phyloP scores from a whole-genome alignment of 2,888 invertebrate species.

The Drosophila anomalata region DNA sequence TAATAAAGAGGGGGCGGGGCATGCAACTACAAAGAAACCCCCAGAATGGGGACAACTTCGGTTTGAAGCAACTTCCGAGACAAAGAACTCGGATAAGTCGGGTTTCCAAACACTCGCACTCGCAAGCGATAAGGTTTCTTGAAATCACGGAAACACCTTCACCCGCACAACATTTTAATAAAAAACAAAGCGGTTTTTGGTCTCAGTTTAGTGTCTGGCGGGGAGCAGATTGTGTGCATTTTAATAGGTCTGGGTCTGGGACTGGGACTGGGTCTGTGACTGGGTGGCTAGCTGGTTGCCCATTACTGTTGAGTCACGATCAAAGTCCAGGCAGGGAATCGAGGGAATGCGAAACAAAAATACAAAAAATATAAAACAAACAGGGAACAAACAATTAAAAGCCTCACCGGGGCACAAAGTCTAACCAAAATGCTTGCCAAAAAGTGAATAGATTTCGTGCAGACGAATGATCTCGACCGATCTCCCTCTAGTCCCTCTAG shows the following conservation, averaged over 20 bases:
- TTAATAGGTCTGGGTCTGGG: slow-evolving; percentile 32
- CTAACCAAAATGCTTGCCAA: slow-evolving; percentile 63
- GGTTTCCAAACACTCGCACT: slow-evolving; percentile 1
- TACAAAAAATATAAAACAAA: not conserved
- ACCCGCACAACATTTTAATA: not conserved
- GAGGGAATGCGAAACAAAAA: slow-evolving; percentile 31
- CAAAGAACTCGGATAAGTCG: slow-evolving; percentile 20
- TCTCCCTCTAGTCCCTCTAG: slow-evolving; percentile 56
- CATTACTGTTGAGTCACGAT: slow-evolving; percentile 70
- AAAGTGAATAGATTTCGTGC: slow-evolving; percentile 30
- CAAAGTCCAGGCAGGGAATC: slow-evolving; percentile 67
- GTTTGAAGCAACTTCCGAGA: slow-evolving; percentile 4
- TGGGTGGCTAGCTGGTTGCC: slow-evolving; percentile 37
- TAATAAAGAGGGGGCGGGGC: not conserved
- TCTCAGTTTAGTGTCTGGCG: slow-evolving; percentile 12
- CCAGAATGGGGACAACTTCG: slow-evolving; percentile 37
- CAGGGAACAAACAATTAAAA: slow-evolving; percentile 27
- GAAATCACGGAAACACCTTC: not conserved
- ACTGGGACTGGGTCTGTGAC: slow-evolving; percentile 22
- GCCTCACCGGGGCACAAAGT: slow-evolving; percentile 56
- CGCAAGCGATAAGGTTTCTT: not conserved
- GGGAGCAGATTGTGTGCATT: slow-evolving; percentile 24
- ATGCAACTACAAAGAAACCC: slow-evolving; percentile 22
- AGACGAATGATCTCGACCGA: slow-evolving; percentile 43
- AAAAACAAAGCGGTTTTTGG: slow-evolving; percentile 17